These are phyloP conservation scores for Ametastegia equiseti DNA, from an alignment of 2,888 invertebrate species.

Conservation along the genomic window DNA sequence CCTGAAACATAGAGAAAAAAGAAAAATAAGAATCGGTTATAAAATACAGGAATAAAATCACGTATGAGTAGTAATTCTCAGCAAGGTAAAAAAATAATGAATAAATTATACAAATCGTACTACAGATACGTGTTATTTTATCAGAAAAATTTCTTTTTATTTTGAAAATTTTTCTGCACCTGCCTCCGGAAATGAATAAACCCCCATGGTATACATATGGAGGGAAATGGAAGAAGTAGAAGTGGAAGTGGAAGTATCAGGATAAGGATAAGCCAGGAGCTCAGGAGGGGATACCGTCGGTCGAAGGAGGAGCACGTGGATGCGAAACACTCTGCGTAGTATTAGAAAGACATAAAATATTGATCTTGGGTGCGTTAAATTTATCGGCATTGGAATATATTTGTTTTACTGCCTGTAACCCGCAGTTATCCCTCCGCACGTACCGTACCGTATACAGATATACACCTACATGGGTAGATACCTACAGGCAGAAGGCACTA, in stretches of 20 bases:
- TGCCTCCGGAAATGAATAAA: background rate
- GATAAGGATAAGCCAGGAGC: conserved; percentile 8
- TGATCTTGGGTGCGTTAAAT: conserved; percentile 46
- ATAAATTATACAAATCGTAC: conserved; percentile 20
- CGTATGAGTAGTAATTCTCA: background rate
- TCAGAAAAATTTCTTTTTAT: conserved; percentile 6
- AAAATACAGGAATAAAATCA: background rate
- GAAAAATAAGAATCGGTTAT: background rate
- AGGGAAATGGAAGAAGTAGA: background rate
- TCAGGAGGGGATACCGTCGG: background rate
- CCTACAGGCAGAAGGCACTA: background rate
- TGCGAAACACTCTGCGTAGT: conserved; percentile 33
- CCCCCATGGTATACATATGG: background rate
- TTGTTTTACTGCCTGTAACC: conserved; percentile 43
- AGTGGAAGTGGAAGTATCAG: conserved; percentile 13
- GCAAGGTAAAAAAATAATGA: background rate
- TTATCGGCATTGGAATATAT: conserved; percentile 45
- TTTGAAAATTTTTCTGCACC: background rate
- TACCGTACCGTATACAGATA: background rate
- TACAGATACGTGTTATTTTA: background rate
- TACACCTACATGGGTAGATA: background rate
- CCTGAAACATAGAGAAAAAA: conserved; percentile 27
- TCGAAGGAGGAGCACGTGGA: background rate
- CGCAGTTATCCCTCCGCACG: conserved; percentile 39
- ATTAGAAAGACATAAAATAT: conserved; percentile 41